Evolutionary conservation across 2,797 vertebrate genomes (phyloP).

Genomic region (Coluber constrictor): DNA sequence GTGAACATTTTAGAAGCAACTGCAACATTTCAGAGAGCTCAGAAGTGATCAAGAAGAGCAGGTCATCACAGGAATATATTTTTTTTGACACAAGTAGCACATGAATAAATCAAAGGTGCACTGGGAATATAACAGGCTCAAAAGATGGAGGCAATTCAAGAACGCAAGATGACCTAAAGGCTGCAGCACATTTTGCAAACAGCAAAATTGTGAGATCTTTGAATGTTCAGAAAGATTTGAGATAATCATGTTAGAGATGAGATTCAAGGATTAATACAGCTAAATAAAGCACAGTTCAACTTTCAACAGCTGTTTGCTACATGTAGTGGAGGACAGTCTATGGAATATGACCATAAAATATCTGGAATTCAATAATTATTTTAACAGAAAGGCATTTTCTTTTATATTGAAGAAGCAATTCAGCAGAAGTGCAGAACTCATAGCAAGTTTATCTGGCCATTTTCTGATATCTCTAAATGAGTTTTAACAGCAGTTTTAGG

Average conservation of each 20-base stretch:
- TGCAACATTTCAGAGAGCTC: background rate
- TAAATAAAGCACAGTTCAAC: background rate
- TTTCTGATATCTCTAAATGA: background rate
- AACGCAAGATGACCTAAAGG: background rate
- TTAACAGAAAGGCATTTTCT: background rate
- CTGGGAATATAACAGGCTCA: background rate
- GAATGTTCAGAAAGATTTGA: background rate
- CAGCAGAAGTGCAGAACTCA: background rate
- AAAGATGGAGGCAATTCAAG: constrained; percentile 6
- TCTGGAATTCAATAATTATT: background rate
- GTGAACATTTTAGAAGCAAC: background rate
- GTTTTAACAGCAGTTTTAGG: background rate
- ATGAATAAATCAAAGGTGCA: background rate
- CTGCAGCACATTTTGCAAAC: background rate
- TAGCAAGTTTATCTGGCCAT: background rate
- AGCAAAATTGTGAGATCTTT: background rate
- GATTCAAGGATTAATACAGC: background rate
- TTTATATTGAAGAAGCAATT: no score
- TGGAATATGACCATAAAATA: background rate
- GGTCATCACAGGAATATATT: constrained; percentile 1
- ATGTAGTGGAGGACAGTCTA: background rate
- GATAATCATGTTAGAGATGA: background rate
- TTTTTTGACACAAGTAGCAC: background rate
- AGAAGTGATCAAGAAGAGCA: background rate
- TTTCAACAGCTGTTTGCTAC: background rate